phyloP scores from a whole-genome alignment of 2,888 invertebrate genomes.

The Sarcophaga caerulescens region DNA sequence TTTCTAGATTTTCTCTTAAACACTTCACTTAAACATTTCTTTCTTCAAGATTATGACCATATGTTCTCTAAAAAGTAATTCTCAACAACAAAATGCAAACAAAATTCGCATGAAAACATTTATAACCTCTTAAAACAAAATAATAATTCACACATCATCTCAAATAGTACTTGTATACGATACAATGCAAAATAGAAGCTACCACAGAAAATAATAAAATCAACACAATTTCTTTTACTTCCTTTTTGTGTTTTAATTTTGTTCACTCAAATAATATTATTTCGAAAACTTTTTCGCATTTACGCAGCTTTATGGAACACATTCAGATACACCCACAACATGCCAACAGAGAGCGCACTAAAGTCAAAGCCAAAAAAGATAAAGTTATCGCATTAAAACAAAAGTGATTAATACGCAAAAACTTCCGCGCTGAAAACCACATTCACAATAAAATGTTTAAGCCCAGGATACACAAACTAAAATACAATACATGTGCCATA shows the following conservation, averaged over 20 bases:
- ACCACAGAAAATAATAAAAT: neutral
- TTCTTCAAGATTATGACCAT: too few relatives aligned
- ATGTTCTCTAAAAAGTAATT: too few relatives aligned
- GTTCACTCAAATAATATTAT: too few relatives aligned
- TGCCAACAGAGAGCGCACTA: neutral
- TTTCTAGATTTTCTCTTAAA: too few relatives aligned
- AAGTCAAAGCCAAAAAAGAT: constrained; percentile 28
- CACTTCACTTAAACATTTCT: too few relatives aligned
- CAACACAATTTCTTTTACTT: neutral
- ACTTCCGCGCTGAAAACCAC: constrained; percentile 30
- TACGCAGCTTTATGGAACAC: neutral
- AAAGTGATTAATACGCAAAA: constrained; percentile 46
- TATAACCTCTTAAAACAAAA: neutral
- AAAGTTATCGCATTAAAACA: constrained; percentile 54
- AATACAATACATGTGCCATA: neutral
- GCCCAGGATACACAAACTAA: neutral
- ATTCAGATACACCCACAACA: neutral
- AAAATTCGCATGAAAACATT: neutral
- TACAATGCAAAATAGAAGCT: neutral
- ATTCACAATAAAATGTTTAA: neutral
- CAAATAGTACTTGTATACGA: neutral
- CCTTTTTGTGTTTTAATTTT: too few relatives aligned
- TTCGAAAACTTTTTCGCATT: neutral
- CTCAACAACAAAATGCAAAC: too few relatives aligned
- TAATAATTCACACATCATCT: neutral